Percentiles rank a stretch among this genome's conserved stretches.
Conservation (phyloP, 2,797 vertebrate species). For the Sandelia bainsii region DNA sequence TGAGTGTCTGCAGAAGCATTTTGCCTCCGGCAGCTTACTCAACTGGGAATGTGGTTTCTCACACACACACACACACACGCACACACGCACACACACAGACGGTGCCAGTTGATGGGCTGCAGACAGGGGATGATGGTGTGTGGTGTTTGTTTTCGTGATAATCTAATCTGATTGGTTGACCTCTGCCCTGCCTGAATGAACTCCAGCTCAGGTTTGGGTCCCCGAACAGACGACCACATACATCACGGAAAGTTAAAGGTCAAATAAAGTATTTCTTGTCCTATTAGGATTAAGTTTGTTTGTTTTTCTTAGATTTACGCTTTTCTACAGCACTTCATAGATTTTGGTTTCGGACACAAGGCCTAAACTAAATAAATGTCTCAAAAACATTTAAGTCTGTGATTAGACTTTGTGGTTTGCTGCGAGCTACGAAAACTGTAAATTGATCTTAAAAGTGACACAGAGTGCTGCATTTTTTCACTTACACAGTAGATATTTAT, state of each 20-base stretch:
- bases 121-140: conserved; percentile 45
- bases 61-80: conserved; percentile 7
- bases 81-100: conserved; percentile 20
- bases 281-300: not conserved
- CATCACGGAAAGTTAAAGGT: conserved; percentile 5
- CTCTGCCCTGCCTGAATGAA: conserved; percentile 47
- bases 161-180: conserved; percentile 68
- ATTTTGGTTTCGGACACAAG: no score
- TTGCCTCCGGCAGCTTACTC: conserved; percentile 10
- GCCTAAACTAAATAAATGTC: no score
- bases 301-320: not conserved
- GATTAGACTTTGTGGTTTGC: not conserved
- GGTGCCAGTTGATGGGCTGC: conserved; percentile 56
- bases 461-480: not conserved
- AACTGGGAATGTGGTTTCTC: conserved; percentile 14
- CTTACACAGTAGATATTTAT: not conserved
- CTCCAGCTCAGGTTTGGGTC: conserved; percentile 28
- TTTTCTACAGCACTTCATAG: not conserved
- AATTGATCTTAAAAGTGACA: no score
- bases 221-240: conserved; percentile 13
- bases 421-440: not conserved
- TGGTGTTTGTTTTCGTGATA: conserved; percentile 79
- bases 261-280: not conserved
- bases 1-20: conserved; percentile 46
- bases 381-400: not conserved